Base-by-base conservation (phyloP, 2,888 invertebrate species). In the Melipona bicolor region DNA sequence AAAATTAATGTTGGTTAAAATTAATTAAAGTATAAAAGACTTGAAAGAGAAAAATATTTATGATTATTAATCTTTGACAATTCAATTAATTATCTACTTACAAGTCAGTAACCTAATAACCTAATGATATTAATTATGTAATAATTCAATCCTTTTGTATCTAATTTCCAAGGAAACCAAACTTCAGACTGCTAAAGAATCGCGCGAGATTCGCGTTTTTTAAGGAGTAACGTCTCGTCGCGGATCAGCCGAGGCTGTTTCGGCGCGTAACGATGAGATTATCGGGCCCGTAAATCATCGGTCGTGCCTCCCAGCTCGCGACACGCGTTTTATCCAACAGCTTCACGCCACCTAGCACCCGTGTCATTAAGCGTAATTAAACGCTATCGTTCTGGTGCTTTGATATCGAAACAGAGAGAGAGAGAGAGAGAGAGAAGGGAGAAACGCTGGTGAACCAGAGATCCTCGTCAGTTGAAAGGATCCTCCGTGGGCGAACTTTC, bases 401-500 rank as follows among this genome's bases (percentile, higher is more conserved):
- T 15, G 79, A 84, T 67, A 73, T 32, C 77, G 50, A 9, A 50
- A 6, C 19, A 21, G 68, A 77, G 56, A 17, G 62, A 62, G 36
- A 17, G 50, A 50, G 50, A 54, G 11, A 54, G n/a, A n/a, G 56
- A 56, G 56, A 56, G 56, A n/a, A n/a, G 0, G 21, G 56, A n/a
- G 56, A 56, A 73, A 73, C 43, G 15, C 24, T 15, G 43, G 21
- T 54, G 65, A 59, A 27, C n/a, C 54, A 62, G 65, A 56, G 59
- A 78, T 76, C n/a, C 54, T 70, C 49, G 72, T 72, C 56, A 56
- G 43, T 49, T 52, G 67, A 76, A 67, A 59, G 36, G 76, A 77
- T 65, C 68, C 43, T 27, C 75, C 85, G 89, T 89, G 83, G 89
- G 88, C 89, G 89, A 80, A 88, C 77, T 78, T 89, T 76, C 73